Evolutionary conservation across 1,140 invertebrate species (phyloP).

Genomic region (honey bee (Apis mellifera)): Amel_HAv3.1 CM009936.2:15479001-15479500

Average conservation of each 20-base stretch:
- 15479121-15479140: no score
- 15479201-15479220: no score
- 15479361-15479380: conserved; percentile 27
- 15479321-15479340: conserved; percentile 25
- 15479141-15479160: no score
- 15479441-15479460: not conserved
- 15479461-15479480: not conserved
- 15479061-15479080: no score
- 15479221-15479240: no score
- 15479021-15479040: no score
- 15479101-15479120: no score
- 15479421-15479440: conserved; percentile 28
- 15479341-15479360: conserved; percentile 16
- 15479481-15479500: no score
- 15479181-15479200: no score
- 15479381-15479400: conserved; percentile 46
- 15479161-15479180: no score
- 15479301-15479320: conserved; percentile 14
- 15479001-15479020: not conserved
- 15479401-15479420: conserved; percentile 37
- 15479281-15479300: conserved; percentile 8
- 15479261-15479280: not conserved
- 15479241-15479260: not conserved
- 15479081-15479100: no score
- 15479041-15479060: no score